Evolutionary conservation across 2,113 vertebrate genomes (phyloP).

Genomic region (Indri indri): DNA sequence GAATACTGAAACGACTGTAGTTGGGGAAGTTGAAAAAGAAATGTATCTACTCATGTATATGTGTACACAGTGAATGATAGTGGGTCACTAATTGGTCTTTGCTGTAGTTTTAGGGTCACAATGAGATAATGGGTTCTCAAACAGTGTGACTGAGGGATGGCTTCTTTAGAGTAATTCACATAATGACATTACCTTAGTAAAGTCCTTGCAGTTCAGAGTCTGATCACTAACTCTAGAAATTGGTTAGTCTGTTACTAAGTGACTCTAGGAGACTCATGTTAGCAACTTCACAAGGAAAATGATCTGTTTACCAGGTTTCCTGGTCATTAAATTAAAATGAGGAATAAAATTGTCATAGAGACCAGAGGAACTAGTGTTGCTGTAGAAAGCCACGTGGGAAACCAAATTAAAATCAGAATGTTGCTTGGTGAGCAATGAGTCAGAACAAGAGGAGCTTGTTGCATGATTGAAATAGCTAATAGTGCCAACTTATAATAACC

Average conservation of each 20-base stretch:
- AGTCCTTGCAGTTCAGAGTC: neutral
- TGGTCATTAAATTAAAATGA: neutral
- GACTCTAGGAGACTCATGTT: neutral
- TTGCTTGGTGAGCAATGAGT: conserved; percentile 31
- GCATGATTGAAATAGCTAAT: neutral
- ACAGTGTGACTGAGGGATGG: neutral
- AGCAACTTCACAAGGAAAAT: neutral
- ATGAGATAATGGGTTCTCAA: neutral
- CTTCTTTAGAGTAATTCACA: neutral
- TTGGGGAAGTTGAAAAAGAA: neutral
- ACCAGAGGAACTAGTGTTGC: neutral
- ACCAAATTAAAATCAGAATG: conserved; percentile 37
- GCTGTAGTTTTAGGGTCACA: neutral
- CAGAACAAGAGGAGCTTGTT: neutral
- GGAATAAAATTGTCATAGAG: neutral
- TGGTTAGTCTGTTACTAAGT: neutral
- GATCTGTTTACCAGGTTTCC: neutral
- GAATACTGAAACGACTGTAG: neutral
- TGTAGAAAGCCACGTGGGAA: neutral
- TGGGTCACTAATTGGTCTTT: neutral
- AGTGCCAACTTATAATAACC: neutral
- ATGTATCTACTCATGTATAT: neutral
- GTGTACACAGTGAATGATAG: neutral
- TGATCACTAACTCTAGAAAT: neutral
- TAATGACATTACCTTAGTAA: neutral